Evolutionary conservation across 2,888 invertebrate species (phyloP), one percentile per base, ranked within the genome.

Genomic region (Xestia sexstrigata): DNA sequence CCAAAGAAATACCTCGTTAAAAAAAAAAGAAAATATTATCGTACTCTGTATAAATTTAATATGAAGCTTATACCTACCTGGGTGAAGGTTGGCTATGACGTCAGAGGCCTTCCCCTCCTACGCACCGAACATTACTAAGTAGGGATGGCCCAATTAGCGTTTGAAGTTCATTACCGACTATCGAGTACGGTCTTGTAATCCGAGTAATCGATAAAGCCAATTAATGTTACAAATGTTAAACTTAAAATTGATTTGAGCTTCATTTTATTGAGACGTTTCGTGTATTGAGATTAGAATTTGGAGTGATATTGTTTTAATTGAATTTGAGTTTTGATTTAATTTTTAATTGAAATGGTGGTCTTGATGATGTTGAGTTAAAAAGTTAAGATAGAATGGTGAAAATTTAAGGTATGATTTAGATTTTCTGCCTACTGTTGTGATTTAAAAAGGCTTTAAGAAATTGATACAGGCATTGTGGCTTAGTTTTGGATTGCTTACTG

Each of bases 81-180:
- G 84, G 81, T 81, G 89, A 89, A 91, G 91, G 90, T 89, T 89
- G 76, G 65, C 74, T 26, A 87, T 92, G 92, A 92, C 91, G 92
- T 91, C 90, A 91, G 80, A 26, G 45, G 74, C 78, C 80, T 78
- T 76, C 81, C 77, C 86, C 81, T 69, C 87, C 83, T 71, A 82
- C 87, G 78, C 78, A 83, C 79, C 72, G 81, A 82, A 82, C 82
- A 84, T 80, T 82, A 81, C 81, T 80, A 76, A 75, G 83, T 85
- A 83, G 79, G 83, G 79, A 87, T 88, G 81, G 66, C 85, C 78
- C 85, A 87, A 88, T 88, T 88, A 88, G 76, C 79, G 71, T 85
- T 86, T 86, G 82, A 86, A 87, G 79, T 86, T 86, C 84, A 86
- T 86, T 87, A 76, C 72, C 82, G 79, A 82, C 74, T 82, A 87